Conservation (phyloP, 2,797 vertebrate genomes). For the Lagocephalus sceleratus region DNA sequence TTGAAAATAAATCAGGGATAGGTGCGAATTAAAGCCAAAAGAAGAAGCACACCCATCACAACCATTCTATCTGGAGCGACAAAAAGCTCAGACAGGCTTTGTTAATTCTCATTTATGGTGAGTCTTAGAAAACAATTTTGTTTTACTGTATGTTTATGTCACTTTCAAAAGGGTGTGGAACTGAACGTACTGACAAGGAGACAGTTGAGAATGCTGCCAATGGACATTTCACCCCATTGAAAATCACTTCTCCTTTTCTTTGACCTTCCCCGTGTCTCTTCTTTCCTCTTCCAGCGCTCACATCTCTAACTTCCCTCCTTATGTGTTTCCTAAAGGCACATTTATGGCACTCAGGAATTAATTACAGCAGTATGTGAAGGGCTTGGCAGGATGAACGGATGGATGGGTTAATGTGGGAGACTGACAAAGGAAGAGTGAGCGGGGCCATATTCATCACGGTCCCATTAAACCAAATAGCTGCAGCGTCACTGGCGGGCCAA, state of each 20-base stretch:
- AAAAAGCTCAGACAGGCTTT: no score
- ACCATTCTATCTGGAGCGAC: not conserved
- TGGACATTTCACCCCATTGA: conserved; percentile 12
- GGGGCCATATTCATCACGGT: conserved; percentile 59
- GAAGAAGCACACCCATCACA: conserved; percentile 4
- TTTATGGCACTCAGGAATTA: conserved; percentile 58
- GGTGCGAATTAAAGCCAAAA: conserved; percentile 2
- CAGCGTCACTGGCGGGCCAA: conserved; percentile 38
- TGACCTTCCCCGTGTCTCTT: conserved; percentile 40
- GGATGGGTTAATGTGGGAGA: conserved; percentile 44
- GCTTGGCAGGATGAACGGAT: conserved; percentile 35
- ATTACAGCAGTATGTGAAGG: conserved; percentile 42
- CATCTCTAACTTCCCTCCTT: conserved; percentile 20
- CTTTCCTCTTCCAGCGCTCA: conserved; percentile 24
- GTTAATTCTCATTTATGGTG: no score
- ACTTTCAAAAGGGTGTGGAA: no score
- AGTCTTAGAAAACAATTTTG: no score
- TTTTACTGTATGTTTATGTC: no score
- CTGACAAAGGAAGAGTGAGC: conserved; percentile 41
- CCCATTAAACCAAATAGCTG: conserved; percentile 61
- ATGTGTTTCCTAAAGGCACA: conserved; percentile 37
- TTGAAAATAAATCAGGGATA: conserved; percentile 22
- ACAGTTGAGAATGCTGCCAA: conserved; percentile 2
- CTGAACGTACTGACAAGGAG: not conserved
- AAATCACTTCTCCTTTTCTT: conserved; percentile 11